phyloP scores from a whole-genome alignment of 2,113 vertebrate genomes.

The Clarias gariepinus region DNA sequence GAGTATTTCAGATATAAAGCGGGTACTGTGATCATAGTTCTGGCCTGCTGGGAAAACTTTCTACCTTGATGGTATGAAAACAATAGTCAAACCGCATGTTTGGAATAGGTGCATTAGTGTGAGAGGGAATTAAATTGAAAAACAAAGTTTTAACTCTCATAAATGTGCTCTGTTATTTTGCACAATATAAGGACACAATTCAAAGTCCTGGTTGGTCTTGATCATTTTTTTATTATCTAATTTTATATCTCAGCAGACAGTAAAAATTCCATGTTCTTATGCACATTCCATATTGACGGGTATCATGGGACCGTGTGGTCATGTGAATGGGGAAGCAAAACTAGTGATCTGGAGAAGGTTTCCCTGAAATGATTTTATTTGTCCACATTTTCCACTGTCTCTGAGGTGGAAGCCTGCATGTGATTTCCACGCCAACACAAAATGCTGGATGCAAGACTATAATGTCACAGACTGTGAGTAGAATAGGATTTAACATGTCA shows the following conservation, averaged over 20 bases:
- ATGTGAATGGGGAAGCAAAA: not conserved
- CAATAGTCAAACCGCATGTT: too few species aligned
- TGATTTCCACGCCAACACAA: not conserved
- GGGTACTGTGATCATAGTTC: too few species aligned
- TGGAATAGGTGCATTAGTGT: too few species aligned
- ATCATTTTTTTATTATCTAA: not conserved
- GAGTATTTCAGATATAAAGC: too few species aligned
- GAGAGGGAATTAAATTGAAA: too few species aligned
- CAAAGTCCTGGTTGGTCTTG: too few species aligned
- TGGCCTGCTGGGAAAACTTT: too few species aligned
- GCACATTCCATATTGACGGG: not conserved
- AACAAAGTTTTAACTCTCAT: too few species aligned
- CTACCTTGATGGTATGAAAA: too few species aligned
- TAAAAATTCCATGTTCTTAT: not conserved
- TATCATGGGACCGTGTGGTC: not conserved
- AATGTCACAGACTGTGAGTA: not conserved
- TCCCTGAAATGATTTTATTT: not conserved
- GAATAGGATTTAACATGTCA: not conserved
- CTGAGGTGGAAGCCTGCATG: conserved; percentile 16
- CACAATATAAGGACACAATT: too few species aligned
- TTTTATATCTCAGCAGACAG: not conserved
- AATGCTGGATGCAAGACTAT: not conserved
- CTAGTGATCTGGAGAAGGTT: not conserved
- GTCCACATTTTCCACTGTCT: not conserved
- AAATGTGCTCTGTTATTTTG: too few species aligned